Evolutionary conservation across 2,888 invertebrate species (phyloP).

Genomic region (Rhamphomyia laevipes): DNA sequence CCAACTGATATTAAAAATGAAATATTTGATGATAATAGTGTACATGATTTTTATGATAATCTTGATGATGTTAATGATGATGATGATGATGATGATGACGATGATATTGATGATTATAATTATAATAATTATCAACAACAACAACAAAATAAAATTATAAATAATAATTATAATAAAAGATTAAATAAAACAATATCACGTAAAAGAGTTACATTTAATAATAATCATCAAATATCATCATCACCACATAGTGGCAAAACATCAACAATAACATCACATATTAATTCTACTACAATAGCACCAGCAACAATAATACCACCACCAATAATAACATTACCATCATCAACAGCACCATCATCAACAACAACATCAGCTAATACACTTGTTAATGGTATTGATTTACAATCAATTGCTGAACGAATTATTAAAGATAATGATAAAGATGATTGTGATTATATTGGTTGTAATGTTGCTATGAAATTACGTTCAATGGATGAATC

Average conservation of each 20-base stretch:
- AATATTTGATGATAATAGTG: background rate
- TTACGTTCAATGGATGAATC: slow-evolving; percentile 33
- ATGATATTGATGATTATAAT: background rate
- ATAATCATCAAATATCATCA: too few relatives aligned
- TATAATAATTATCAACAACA: too few relatives aligned
- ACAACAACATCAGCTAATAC: background rate
- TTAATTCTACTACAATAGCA: background rate
- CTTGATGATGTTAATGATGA: background rate
- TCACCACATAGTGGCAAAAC: background rate
- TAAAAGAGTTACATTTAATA: too few relatives aligned
- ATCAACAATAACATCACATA: background rate
- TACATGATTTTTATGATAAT: background rate
- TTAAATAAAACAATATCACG: too few relatives aligned
- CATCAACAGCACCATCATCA: background rate
- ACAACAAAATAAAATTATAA: too few relatives aligned
- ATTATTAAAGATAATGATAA: slow-evolving; percentile 13
- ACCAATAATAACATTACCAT: background rate
- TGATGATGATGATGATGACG: background rate
- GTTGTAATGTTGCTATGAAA: slow-evolving; percentile 33
- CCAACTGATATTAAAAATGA: background rate
- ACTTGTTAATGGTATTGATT: too few relatives aligned
- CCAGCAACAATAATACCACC: background rate
- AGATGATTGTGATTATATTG: slow-evolving; percentile 33
- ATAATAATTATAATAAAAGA: too few relatives aligned
- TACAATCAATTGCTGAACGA: slow-evolving; percentile 21